A percentile compares a stretch with the other conserved stretches of the same genome.
These are phyloP conservation scores for Gambelia wislizenii DNA, from an alignment of 2,797 vertebrate genomes.

Conservation along the genomic window DNA sequence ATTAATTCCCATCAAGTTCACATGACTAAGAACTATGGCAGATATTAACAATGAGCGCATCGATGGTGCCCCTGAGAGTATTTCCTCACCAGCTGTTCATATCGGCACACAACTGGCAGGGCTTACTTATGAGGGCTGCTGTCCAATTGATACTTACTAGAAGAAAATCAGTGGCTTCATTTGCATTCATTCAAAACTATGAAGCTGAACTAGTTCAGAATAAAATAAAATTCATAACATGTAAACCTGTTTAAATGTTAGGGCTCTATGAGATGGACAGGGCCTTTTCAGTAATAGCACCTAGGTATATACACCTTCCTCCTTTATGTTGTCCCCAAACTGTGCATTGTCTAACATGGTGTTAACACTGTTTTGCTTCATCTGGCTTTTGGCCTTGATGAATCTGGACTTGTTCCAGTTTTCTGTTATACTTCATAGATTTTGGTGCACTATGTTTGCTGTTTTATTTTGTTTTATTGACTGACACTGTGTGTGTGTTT, in stretches of 20 bases:
- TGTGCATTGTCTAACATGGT: neutral
- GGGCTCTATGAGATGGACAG: neutral
- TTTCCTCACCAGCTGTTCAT: neutral
- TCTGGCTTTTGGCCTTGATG: neutral
- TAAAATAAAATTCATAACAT: neutral
- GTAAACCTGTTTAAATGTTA: neutral
- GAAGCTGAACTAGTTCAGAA: neutral
- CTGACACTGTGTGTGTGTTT: neutral
- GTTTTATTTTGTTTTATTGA: neutral
- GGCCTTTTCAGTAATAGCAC: neutral
- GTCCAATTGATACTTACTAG: neutral
- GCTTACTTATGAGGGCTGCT: neutral
- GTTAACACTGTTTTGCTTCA: neutral
- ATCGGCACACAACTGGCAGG: neutral
- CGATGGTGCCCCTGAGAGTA: neutral
- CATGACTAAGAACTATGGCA: neutral
- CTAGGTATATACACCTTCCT: too few relatives aligned
- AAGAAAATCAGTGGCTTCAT: neutral
- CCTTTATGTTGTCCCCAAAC: too few relatives aligned
- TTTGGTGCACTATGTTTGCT: neutral
- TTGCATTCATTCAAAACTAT: neutral
- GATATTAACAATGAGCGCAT: neutral
- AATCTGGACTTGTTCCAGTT: neutral
- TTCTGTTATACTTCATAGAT: neutral
- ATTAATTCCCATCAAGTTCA: neutral